Percentiles rank a stretch among this genome's conserved stretches.
Evolutionary conservation across 2,113 vertebrate genomes (phyloP).

Genomic region (Actenoides hombroni): DNA sequence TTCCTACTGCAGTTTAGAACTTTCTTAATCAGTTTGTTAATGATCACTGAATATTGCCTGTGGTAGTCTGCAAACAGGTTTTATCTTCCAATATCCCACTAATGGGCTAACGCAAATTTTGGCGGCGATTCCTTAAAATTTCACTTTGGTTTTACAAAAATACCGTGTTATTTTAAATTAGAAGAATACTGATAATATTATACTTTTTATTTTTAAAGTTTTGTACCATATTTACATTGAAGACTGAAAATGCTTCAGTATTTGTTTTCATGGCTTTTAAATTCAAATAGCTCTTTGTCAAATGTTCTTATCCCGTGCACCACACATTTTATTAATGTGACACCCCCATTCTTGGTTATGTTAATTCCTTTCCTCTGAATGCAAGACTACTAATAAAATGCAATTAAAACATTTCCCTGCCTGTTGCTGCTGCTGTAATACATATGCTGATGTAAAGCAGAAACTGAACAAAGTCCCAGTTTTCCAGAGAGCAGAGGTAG

Average conservation of each 20-base stretch:
- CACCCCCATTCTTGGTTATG: background rate
- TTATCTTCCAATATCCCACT: background rate
- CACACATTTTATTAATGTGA: background rate
- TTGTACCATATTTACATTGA: background rate
- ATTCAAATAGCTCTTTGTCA: background rate
- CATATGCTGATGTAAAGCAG: slow-evolving; percentile 80
- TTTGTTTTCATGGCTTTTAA: background rate
- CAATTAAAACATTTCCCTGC: background rate
- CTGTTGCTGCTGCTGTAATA: background rate
- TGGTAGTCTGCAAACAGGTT: background rate
- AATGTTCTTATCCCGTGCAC: background rate
- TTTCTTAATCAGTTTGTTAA: background rate
- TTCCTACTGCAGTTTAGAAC: background rate
- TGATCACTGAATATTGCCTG: background rate
- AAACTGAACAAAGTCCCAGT: slow-evolving; percentile 81
- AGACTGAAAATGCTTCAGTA: background rate
- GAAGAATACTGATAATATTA: background rate
- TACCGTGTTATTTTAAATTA: background rate
- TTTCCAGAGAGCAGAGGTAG: slow-evolving; percentile 90
- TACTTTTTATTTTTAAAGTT: background rate
- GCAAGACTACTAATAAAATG: background rate
- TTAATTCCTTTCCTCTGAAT: background rate
- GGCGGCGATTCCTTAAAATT: background rate
- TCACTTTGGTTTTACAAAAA: background rate
- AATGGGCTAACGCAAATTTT: background rate